Evolutionary conservation across 2,797 vertebrate genomes (phyloP).

Genomic region (Platalea minor): DNA sequence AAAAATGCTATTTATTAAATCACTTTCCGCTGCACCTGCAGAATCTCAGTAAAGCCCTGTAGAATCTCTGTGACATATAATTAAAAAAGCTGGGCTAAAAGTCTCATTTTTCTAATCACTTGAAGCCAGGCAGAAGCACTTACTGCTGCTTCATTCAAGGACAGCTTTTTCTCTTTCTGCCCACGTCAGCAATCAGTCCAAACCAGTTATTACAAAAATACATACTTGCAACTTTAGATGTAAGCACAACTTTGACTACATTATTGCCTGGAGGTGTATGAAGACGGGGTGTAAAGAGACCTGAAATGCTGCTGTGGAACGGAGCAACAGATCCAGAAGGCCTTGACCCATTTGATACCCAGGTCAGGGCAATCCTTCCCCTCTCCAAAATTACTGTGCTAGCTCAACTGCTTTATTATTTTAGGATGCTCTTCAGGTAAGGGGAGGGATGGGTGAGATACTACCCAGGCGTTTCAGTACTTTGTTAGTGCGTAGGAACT

Average conservation of each 20-base stretch:
- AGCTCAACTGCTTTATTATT: not conserved
- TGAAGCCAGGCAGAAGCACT: constrained; percentile 55
- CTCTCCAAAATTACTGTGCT: not conserved
- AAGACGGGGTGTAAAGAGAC: not conserved
- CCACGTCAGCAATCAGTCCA: constrained; percentile 35
- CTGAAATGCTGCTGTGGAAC: not conserved
- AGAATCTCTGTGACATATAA: constrained; percentile 54
- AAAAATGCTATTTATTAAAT: constrained; percentile 62
- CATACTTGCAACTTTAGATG: not conserved
- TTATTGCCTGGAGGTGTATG: not conserved
- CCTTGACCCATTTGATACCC: not conserved
- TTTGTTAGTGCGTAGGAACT: not conserved
- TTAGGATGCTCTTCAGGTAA: not conserved
- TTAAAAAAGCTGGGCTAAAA: constrained; percentile 53
- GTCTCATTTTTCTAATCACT: constrained; percentile 67
- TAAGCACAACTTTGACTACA: not conserved
- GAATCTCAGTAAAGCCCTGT: constrained; percentile 37
- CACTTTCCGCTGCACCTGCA: constrained; percentile 61
- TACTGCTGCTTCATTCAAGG: constrained; percentile 46
- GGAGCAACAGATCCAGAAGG: not conserved
- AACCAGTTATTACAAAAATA: constrained; percentile 11
- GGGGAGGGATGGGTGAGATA: not conserved
- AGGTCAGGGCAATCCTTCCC: not conserved
- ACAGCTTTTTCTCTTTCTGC: constrained; percentile 45
- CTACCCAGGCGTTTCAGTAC: not conserved